Evolutionary conservation across 1,140 invertebrate species (phyloP).

Genomic region (Drosophila truncata): DNA sequence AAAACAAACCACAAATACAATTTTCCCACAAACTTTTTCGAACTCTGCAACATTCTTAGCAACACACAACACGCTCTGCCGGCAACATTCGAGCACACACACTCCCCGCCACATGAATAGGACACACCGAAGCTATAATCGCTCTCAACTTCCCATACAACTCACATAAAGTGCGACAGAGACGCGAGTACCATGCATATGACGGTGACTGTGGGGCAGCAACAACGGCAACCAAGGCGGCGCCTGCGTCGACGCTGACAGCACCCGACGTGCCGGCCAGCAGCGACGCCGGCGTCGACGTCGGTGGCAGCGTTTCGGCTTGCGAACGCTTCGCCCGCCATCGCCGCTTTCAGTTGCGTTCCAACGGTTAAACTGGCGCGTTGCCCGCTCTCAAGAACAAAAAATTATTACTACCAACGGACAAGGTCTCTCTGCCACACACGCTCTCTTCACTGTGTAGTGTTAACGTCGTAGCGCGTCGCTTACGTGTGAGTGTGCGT

Average conservation of each 20-base stretch:
- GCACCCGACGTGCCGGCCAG: conserved; percentile 1
- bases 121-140: neutral
- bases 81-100: conserved; percentile 17
- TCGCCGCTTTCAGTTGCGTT: conserved; percentile 44
- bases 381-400: neutral
- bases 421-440: conserved; percentile 2
- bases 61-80: neutral
- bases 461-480: conserved; percentile 36
- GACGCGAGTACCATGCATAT: neutral
- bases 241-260: conserved; percentile 15
- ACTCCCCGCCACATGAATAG: neutral
- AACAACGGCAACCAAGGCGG: conserved; percentile 3
- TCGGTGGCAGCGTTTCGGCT: conserved; percentile 31
- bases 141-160: neutral
- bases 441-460: conserved; percentile 27
- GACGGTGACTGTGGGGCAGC: neutral
- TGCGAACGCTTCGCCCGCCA: conserved; percentile 11
- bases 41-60: conserved; percentile 3
- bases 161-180: too few relatives aligned
- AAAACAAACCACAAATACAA: neutral
- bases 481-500: conserved; percentile 46
- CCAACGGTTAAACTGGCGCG: conserved; percentile 33
- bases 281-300: conserved; percentile 3
- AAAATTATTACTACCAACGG: neutral
- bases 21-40: neutral